Evolutionary conservation across 2,888 invertebrate genomes (phyloP).

Genomic region (Thysanoteuthis rhombus): DNA sequence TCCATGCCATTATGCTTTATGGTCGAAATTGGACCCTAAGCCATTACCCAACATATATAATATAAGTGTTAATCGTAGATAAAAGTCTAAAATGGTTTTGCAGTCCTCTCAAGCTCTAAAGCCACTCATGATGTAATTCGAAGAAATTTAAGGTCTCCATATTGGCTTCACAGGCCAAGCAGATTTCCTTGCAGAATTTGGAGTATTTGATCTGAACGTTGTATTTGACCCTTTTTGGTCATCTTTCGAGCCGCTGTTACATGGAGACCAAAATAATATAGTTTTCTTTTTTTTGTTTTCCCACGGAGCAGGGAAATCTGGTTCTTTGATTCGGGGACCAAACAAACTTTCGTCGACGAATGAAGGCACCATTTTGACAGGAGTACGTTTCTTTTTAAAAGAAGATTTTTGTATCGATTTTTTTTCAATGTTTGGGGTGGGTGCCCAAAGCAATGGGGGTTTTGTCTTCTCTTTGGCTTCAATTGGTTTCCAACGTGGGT

Average conservation of each 20-base stretch:
- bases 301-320: constrained; percentile 62
- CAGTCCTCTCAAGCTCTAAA: too few relatives aligned
- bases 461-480: neutral
- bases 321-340: constrained; percentile 51
- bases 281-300: constrained; percentile 47
- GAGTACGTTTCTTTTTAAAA: constrained; percentile 43
- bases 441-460: neutral
- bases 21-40: too few relatives aligned
- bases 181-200: neutral
- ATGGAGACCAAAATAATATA: neutral
- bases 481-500: neutral
- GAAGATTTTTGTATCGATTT: neutral
- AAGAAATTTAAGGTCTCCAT: neutral
- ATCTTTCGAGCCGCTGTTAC: neutral
- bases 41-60: too few relatives aligned
- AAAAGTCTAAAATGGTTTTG: too few relatives aligned
- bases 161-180: neutral
- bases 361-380: constrained; percentile 51
- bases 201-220: neutral
- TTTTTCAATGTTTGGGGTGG: neutral
- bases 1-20: too few relatives aligned
- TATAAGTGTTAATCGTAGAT: too few relatives aligned
- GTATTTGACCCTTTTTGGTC: neutral
- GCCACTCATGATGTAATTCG: too few relatives aligned
- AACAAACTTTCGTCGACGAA: constrained; percentile 61